A percentile compares a stretch with the other conserved stretches of the same genome.
These are phyloP conservation scores for Muntiacus muntjak DNA, from an alignment of 2,113 vertebrate species.

Conservation along the genomic window DNA sequence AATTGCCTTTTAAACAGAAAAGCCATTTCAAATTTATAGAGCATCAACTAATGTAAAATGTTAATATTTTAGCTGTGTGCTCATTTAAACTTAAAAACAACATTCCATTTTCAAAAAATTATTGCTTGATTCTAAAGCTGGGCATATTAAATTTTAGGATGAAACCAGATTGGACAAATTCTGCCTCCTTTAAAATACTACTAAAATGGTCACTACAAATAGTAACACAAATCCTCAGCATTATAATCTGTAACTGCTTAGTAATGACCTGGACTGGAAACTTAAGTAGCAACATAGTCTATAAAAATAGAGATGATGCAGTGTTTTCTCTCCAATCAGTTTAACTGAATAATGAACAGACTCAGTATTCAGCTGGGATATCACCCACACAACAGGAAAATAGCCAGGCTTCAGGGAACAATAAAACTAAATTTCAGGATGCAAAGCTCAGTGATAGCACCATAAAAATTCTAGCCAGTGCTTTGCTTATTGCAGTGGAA, in stretches of 20 bases:
- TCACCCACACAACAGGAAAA: not conserved
- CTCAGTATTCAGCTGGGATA: not conserved
- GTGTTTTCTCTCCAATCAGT: not conserved
- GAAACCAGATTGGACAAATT: not conserved
- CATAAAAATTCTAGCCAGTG: not conserved
- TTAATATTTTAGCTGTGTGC: not conserved
- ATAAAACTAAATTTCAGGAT: not conserved
- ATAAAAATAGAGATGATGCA: not conserved
- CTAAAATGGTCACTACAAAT: not conserved
- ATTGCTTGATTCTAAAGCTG: not conserved
- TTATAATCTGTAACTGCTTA: not conserved
- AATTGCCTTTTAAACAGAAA: constrained; percentile 33
- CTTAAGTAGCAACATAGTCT: not conserved
- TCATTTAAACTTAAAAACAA: constrained; percentile 34
- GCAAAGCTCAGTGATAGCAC: not conserved
- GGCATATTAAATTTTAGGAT: not conserved
- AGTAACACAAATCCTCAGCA: not conserved
- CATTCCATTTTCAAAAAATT: not conserved
- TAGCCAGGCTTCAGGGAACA: not conserved
- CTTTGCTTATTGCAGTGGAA: not conserved
- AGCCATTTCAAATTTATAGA: constrained; percentile 12
- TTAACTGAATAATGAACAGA: not conserved
- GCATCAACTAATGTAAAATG: not conserved
- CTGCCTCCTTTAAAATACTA: not conserved
- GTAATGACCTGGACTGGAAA: not conserved